These are phyloP conservation scores for Polyploca ridens DNA, from an alignment of 2,888 invertebrate species.

Conservation along the genomic window DNA sequence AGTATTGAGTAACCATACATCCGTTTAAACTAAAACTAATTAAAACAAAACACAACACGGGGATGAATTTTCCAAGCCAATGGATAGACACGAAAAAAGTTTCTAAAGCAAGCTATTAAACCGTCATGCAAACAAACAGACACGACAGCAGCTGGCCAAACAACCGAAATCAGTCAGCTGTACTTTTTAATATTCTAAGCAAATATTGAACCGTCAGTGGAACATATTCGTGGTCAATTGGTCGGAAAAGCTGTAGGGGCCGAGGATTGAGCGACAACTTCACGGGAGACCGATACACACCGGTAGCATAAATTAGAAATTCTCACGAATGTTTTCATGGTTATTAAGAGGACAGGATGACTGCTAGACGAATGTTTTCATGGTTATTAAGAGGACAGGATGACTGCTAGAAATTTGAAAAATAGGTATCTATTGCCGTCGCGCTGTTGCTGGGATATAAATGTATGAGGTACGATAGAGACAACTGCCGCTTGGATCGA, in stretches of 20 bases:
- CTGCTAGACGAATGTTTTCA: no score
- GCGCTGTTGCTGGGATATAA: no score
- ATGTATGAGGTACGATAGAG: no score
- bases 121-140: constrained; percentile 38
- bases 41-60: background rate
- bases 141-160: constrained; percentile 64
- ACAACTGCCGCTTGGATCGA: no score
- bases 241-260: constrained; percentile 51
- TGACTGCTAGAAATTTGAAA: no score
- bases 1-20: background rate
- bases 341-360: no score
- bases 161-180: constrained; percentile 50
- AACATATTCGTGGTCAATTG: constrained; percentile 66
- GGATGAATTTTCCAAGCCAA: constrained; percentile 20
- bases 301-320: constrained; percentile 32
- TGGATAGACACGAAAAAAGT: constrained; percentile 34
- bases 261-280: constrained; percentile 18
- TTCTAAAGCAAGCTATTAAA: constrained; percentile 34
- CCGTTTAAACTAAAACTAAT: constrained; percentile 1
- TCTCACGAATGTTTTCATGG: constrained; percentile 41
- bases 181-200: constrained; percentile 57
- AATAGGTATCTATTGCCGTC: no score
- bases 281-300: constrained; percentile 18
- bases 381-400: no score
- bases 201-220: constrained; percentile 57